A percentile compares a stretch with the other conserved stretches of the same genome.
Conservation (phyloP, 1,140 invertebrate genomes). For the Panagrolaimus sp. region DNA sequence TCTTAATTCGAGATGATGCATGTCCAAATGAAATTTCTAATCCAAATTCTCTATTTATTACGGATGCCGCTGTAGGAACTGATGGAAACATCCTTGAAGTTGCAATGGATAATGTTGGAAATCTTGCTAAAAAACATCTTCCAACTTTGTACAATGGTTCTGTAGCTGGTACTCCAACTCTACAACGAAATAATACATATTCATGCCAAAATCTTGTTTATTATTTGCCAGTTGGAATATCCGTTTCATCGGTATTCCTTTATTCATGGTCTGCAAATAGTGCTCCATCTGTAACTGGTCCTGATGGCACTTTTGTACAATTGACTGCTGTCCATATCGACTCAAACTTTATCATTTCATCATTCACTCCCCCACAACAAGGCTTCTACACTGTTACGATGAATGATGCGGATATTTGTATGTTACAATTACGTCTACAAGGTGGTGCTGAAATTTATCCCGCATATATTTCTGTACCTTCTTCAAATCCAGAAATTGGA, state of each 20-base stretch:
- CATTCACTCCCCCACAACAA: neutral
- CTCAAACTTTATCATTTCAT: neutral
- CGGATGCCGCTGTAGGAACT: neutral
- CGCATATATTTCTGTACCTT: neutral
- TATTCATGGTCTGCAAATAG: neutral
- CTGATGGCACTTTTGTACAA: neutral
- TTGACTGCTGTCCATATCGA: neutral
- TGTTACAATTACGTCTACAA: neutral
- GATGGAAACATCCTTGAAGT: constrained; percentile 1
- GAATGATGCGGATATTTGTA: neutral
- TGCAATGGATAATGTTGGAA: neutral
- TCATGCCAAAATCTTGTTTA: neutral
- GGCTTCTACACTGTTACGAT: constrained; percentile 7
- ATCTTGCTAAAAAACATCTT: neutral
- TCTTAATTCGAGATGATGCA: neutral
- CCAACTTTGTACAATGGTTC: constrained; percentile 9
- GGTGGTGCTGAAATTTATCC: constrained; percentile 13
- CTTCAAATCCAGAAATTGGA: neutral
- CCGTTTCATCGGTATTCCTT: neutral
- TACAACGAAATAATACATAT: neutral
- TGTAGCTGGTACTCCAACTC: neutral
- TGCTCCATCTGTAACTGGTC: neutral
- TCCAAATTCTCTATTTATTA: neutral
- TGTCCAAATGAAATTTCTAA: neutral
- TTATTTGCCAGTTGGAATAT: neutral